A percentile compares a stretch with the other conserved stretches of the same genome.
phyloP scores from a whole-genome alignment of 2,113 vertebrate genomes.

The Pandion haliaetus region DNA sequence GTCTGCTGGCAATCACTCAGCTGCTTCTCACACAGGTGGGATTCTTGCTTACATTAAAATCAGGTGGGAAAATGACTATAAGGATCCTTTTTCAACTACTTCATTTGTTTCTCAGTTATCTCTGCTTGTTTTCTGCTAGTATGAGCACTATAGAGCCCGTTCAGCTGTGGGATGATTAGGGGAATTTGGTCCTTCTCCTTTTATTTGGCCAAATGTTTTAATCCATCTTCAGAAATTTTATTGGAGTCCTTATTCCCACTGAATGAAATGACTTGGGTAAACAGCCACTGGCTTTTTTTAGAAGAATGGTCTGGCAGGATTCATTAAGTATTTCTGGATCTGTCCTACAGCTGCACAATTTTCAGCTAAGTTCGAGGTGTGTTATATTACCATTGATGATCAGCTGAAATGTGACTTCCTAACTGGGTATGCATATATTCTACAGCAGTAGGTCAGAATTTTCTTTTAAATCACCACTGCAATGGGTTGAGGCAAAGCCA shows the following conservation, averaged over 20 bases:
- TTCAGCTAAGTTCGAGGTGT: neutral
- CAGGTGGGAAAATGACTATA: neutral
- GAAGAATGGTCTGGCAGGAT: neutral
- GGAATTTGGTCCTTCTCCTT: neutral
- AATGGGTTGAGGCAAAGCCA: neutral
- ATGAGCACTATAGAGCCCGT: neutral
- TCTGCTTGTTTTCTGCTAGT: neutral
- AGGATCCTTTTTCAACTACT: neutral
- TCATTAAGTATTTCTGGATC: neutral
- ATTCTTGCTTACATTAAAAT: neutral
- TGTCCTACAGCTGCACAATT: neutral
- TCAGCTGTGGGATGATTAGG: neutral
- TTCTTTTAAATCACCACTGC: neutral
- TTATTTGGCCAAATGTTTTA: neutral
- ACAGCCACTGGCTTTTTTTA: neutral
- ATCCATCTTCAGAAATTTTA: neutral
- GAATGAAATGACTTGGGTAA: neutral
- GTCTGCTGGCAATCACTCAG: neutral
- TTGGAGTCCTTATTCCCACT: neutral
- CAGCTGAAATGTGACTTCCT: neutral
- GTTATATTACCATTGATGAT: neutral
- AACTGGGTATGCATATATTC: neutral
- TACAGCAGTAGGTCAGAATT: neutral
- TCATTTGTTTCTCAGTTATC: neutral
- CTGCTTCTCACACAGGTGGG: neutral